Base-by-base conservation (phyloP, 2,113 vertebrate species). In the Mugil cephalus region DNA sequence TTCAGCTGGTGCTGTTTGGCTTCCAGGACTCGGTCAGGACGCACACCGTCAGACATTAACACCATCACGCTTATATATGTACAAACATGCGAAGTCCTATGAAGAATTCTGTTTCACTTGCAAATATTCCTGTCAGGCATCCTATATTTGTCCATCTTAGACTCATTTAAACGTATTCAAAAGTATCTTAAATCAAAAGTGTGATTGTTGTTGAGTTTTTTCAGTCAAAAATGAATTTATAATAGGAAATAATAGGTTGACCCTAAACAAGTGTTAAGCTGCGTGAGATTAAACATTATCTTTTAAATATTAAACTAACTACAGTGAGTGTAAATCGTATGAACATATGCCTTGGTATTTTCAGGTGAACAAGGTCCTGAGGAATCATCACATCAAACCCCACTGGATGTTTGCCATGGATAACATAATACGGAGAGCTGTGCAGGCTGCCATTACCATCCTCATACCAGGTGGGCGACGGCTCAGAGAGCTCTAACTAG, bases 341-440 rank as follows among this genome's bases (percentile, higher is more conserved):
- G 4, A 70, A 36, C 12, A 15, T 51, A 10, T 55, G 10, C 14
- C 0, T 7, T 10, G 45, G 30, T 55, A 42, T 47, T 77, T 60
- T 88, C 78, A 99, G 97, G 96, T 99, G n/a, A 98, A 96, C 82
- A 97, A 96, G 89, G 96, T 98, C 40, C 88, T 98, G 87, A 94
- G 96, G 76, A 96, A 95, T 65, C 97, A 98, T 68, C 94, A 98
- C 87, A 97, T 97, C 74, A 96, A 96, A 80, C 95, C 96, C 4
- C 96, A 98, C 42, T 98, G 96, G 96, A 97, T 99, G 96, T 99
- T 97, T 83, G 96, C 96, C 0, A 98, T 99, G 97, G 96, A 99
- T 79, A 97, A 95, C 88, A 97, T 99, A 85, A 96, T 99, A 87
- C 94, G 95, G 13, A 90, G 94, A 51, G 96, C 97, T 1, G 98